Conservation (phyloP, 1,140 invertebrate genomes). For the Chironomus striatipennis region DNA sequence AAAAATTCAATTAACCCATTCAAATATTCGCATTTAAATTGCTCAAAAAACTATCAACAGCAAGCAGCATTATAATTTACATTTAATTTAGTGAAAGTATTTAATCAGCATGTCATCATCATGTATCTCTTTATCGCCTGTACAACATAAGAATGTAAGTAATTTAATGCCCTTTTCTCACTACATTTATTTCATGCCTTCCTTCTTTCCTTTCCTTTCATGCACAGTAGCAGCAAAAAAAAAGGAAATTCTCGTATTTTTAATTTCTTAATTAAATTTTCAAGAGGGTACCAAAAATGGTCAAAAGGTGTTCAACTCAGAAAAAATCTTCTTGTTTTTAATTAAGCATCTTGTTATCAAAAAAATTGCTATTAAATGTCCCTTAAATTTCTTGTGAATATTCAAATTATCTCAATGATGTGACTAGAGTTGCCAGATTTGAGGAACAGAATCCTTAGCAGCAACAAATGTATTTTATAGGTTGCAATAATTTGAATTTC, state of each 20-base stretch:
- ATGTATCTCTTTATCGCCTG: not conserved
- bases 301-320: constrained; percentile 1
- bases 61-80: no score
- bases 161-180: not conserved
- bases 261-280: constrained; percentile 22
- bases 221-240: no score
- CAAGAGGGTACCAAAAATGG: not conserved
- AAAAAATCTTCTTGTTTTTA: not conserved
- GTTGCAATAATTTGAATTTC: not conserved
- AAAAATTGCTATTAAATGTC: constrained; percentile 4
- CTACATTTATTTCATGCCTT: not conserved
- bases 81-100: not conserved
- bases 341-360: constrained; percentile 22
- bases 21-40: no score
- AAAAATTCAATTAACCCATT: no score
- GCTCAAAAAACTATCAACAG: no score
- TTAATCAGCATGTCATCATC: constrained; percentile 7
- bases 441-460: not conserved
- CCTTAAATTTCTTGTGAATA: not conserved
- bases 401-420: not conserved
- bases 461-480: not conserved
- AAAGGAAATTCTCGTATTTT: not conserved
- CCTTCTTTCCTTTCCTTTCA: no score
- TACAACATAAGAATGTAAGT: not conserved
- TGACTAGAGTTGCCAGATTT: no score